Conservation (phyloP, 2,797 vertebrate species). For the Hydrolagus colliei region DNA sequence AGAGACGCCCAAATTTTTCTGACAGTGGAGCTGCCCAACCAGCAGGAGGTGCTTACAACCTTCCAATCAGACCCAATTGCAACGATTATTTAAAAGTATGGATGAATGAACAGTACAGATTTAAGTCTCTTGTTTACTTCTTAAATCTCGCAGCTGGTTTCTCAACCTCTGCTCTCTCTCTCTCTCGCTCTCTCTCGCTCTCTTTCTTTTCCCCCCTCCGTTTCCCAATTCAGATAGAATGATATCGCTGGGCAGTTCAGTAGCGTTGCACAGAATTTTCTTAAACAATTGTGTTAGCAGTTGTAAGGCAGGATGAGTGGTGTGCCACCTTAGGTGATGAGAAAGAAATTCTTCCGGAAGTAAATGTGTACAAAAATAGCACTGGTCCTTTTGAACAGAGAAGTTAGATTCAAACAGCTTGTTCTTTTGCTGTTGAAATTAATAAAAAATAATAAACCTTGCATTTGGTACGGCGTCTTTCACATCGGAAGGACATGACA, state of each 20-base stretch:
- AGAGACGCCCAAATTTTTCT: neutral
- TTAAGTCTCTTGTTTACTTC: neutral
- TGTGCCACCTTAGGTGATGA: neutral
- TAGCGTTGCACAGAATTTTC: too few species aligned
- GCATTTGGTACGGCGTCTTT: too few species aligned
- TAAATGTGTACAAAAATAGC: conserved; percentile 1
- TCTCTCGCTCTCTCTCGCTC: too few species aligned
- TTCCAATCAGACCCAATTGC: neutral
- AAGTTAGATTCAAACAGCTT: neutral
- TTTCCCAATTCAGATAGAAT: too few species aligned
- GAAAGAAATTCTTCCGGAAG: neutral
- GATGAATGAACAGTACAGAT: neutral
- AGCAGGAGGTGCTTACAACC: conserved; percentile 8
- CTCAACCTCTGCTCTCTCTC: too few species aligned
- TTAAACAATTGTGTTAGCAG: too few species aligned
- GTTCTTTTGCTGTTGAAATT: neutral
- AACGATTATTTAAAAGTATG: neutral
- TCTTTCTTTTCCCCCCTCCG: neutral
- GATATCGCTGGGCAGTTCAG: too few species aligned
- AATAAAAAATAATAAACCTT: neutral
- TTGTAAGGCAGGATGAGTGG: too few species aligned
- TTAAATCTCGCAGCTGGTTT: too few species aligned
- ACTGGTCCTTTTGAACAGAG: neutral
- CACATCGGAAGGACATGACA: too few species aligned
- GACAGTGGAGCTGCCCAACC: neutral